These are phyloP conservation scores for Amphipoea oculea DNA, from an alignment of 2,888 invertebrate species.

Conservation along the genomic window DNA sequence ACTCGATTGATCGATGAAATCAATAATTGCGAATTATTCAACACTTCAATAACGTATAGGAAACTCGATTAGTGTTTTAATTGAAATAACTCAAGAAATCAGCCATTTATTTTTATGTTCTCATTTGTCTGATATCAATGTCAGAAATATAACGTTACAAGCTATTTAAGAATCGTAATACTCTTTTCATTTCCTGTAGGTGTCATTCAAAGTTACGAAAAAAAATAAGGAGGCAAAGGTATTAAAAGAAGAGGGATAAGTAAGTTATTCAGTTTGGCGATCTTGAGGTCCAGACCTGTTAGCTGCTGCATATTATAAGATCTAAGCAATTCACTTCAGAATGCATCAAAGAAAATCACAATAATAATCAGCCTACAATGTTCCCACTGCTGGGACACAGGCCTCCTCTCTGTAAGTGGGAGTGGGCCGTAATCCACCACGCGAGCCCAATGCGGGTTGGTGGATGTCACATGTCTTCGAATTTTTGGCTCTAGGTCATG, in stretches of 20 bases:
- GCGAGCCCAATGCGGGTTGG: neutral
- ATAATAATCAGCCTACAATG: neutral
- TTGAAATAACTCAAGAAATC: slow-evolving; percentile 50
- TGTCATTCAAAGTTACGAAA: neutral
- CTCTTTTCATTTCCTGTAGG: slow-evolving; percentile 34
- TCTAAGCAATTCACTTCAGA: no score
- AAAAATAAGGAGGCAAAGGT: neutral
- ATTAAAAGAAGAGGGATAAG: no score
- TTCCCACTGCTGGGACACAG: neutral
- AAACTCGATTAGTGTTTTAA: slow-evolving; percentile 53
- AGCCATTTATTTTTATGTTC: slow-evolving; percentile 41
- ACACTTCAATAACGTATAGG: slow-evolving; percentile 21
- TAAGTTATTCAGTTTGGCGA: no score
- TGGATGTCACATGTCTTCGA: neutral
- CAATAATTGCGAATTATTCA: slow-evolving; percentile 43
- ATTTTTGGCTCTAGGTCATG: neutral
- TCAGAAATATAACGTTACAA: slow-evolving; percentile 17
- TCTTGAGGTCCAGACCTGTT: no score
- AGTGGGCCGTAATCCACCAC: neutral
- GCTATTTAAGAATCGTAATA: neutral
- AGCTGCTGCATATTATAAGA: no score
- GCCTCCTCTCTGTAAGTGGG: neutral
- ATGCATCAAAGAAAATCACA: neutral
- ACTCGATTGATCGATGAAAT: slow-evolving; percentile 37
- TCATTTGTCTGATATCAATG: slow-evolving; percentile 34